These are phyloP conservation scores for Mustela nigripes DNA, from an alignment of 2,113 vertebrate species.

Conservation along the genomic window DNA sequence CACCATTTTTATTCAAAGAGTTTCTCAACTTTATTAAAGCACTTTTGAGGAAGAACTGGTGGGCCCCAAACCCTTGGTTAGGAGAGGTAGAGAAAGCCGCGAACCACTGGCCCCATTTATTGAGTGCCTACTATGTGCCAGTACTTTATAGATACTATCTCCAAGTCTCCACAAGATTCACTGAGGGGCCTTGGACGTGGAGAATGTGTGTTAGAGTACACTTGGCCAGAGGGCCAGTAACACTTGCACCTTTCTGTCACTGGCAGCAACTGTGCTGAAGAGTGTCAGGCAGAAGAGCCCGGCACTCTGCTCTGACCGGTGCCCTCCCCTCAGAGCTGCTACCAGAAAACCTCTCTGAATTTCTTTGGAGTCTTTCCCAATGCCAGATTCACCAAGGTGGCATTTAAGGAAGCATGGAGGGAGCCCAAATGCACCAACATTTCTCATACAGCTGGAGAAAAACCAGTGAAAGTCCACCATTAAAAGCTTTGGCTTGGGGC, in stretches of 20 bases:
- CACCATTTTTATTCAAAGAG: constrained; percentile 77
- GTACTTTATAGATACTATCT: background rate
- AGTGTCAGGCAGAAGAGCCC: background rate
- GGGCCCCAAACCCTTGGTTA: background rate
- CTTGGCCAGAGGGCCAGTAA: background rate
- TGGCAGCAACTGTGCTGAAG: background rate
- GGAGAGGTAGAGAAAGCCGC: background rate
- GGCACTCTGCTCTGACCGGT: fast-evolving
- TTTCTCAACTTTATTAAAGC: constrained; percentile 70
- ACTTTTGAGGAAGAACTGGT: constrained; percentile 43
- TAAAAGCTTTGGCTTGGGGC: background rate
- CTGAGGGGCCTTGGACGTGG: background rate
- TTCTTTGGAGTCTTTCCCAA: background rate
- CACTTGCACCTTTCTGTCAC: background rate
- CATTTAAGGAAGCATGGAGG: background rate
- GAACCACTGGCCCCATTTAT: background rate
- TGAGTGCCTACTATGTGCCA: constrained; percentile 12
- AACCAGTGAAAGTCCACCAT: background rate
- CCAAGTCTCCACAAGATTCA: background rate
- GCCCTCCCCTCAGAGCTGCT: background rate
- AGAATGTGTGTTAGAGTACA: background rate
- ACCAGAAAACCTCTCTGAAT: background rate
- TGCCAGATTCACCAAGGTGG: fast-evolving
- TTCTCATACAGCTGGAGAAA: background rate
- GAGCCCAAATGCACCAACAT: background rate